A percentile compares a stretch with the other conserved stretches of the same genome.
Evolutionary conservation across 2,113 vertebrate species (phyloP).

Genomic region (Zapus hudsonius): DNA sequence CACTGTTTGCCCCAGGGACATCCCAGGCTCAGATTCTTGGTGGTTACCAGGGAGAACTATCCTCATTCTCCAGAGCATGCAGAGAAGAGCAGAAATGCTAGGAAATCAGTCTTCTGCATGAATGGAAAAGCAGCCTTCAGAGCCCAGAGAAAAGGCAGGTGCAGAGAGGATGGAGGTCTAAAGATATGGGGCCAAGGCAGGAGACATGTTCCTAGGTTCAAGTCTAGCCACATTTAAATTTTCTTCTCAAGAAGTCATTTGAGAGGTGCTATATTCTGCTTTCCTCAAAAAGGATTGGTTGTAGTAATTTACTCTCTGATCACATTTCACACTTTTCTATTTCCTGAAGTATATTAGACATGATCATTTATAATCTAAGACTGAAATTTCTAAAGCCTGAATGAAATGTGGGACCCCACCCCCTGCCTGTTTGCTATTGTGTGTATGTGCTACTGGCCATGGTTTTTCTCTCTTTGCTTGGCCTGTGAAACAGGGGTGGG

Average conservation of each 20-base stretch:
- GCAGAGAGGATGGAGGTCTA: accelerated
- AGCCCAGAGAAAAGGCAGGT: background rate
- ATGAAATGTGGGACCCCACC: background rate
- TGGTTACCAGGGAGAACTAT: background rate
- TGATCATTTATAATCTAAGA: background rate
- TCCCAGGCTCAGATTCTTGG: background rate
- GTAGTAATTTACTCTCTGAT: background rate
- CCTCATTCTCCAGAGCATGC: background rate
- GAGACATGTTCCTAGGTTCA: background rate
- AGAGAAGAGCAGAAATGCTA: background rate
- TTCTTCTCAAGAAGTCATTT: too few relatives aligned
- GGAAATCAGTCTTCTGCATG: background rate
- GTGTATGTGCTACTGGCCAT: too few relatives aligned
- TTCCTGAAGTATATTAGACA: background rate
- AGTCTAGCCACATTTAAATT: background rate
- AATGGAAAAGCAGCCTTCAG: background rate
- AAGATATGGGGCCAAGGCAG: background rate
- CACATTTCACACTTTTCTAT: background rate
- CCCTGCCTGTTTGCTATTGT: too few relatives aligned
- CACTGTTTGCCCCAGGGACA: background rate
- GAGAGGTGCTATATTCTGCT: background rate
- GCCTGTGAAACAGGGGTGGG: too few relatives aligned
- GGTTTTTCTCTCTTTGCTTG: too few relatives aligned
- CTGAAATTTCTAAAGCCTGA: background rate
- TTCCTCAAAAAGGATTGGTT: background rate